These are phyloP conservation scores for Delphinapterus leucas DNA, from an alignment of 2,113 vertebrate species.

Conservation along the genomic window DNA sequence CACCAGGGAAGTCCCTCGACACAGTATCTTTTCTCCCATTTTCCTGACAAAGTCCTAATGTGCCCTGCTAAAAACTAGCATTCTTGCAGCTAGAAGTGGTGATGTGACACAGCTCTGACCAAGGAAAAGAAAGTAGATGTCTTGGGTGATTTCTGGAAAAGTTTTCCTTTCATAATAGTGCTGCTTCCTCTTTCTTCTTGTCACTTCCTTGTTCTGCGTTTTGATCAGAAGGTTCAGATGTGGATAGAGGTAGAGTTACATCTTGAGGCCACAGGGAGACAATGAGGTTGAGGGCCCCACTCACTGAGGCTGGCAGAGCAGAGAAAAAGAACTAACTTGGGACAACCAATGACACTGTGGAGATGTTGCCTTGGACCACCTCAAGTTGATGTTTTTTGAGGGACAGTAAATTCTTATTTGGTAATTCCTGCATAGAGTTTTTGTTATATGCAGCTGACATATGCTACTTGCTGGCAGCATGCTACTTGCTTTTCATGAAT, in stretches of 20 bases:
- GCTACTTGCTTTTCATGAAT: not conserved
- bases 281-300: not conserved
- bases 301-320: not conserved
- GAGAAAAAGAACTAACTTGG: not conserved
- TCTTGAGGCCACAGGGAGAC: not conserved
- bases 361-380: not conserved
- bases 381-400: not conserved
- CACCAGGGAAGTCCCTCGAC: too few species aligned
- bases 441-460: not conserved
- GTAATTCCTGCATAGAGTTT: not conserved
- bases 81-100: not conserved
- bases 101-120: not conserved
- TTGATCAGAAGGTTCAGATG: not conserved
- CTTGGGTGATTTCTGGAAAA: not conserved
- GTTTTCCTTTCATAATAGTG: too few species aligned
- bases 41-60: not conserved
- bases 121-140: not conserved
- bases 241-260: not conserved
- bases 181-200: not conserved
- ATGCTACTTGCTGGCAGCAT: not conserved
- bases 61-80: not conserved
- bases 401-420: not conserved
- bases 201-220: not conserved
- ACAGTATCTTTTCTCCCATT: not conserved
- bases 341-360: not conserved